Percentiles rank a stretch among this genome's conserved stretches.
phyloP scores from a whole-genome alignment of 2,797 vertebrate species.

The Chelidonichthys spinosus region DNA sequence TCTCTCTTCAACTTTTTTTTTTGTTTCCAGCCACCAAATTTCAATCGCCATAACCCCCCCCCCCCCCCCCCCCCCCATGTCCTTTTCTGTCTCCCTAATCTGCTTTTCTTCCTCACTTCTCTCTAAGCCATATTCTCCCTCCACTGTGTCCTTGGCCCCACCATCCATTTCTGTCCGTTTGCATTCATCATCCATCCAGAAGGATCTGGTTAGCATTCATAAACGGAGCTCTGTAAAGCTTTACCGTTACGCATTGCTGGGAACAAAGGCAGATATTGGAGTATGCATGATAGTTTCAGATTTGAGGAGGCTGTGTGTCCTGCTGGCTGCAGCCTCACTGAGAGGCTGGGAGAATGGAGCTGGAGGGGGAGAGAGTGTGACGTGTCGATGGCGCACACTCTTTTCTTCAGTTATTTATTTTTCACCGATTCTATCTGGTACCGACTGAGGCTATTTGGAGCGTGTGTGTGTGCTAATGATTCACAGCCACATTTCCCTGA shows the following conservation, averaged over 20 bases:
- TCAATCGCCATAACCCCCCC: conserved; percentile 13
- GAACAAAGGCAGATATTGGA: conserved; percentile 30
- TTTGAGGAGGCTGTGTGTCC: conserved; percentile 49
- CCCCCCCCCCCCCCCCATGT: conserved; percentile 21
- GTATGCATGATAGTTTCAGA: conserved; percentile 25
- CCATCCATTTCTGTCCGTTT: conserved; percentile 45
- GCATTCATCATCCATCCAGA: conserved; percentile 41
- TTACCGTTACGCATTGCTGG: conserved; percentile 23
- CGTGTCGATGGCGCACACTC: conserved; percentile 54
- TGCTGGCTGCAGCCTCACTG: conserved; percentile 45
- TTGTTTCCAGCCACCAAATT: conserved; percentile 7
- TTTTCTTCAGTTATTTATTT: conserved; percentile 66
- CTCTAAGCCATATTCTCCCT: conserved; percentile 34
- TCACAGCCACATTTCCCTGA: conserved; percentile 26
- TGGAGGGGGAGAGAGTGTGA: conserved; percentile 60
- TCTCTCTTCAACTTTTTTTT: not conserved
- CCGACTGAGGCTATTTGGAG: conserved; percentile 63
- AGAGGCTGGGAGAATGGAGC: conserved; percentile 43
- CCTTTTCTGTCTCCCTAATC: conserved; percentile 41
- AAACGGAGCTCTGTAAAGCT: conserved; percentile 42
- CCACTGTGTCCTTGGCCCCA: conserved; percentile 33
- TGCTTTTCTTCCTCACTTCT: conserved; percentile 38
- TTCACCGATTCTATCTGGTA: conserved; percentile 60
- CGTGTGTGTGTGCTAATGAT: conserved; percentile 46
- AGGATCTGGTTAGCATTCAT: conserved; percentile 52